Base-by-base conservation (phyloP, 1,140 invertebrate species). In the Pogonomyrmex barbatus region DNA sequence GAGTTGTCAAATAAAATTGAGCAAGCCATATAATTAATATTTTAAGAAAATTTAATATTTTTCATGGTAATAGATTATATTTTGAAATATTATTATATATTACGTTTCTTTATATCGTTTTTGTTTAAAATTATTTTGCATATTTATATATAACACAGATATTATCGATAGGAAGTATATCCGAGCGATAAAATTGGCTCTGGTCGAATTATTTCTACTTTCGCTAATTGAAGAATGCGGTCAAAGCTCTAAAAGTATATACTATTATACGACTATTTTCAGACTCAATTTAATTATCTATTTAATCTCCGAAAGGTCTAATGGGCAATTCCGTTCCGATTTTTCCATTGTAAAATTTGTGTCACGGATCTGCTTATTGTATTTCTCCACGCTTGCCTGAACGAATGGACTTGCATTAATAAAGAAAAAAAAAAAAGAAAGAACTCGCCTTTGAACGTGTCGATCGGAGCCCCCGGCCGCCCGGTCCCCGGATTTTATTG, bases 401-500 rank as follows among this genome's bases (percentile, higher is more conserved):
- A 17, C 39, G 30, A 63, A 36, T 50, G 8, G 42, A 65, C 62
- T 50, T 6, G 52, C 24, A 52, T 24, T 50, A 68, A 54, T 54
- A 58, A 75, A 76, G 30, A 50, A 24, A 63, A 50, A 10, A 2
- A 1, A n/a, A 30, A 30, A 8, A 58, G n/a, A 30, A 8, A 58
- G n/a, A 30, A 33, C 2, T 39, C 47, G 33, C 45, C 60, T 24
- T 9, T 42, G 54, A 52, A 39, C 45, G 10, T 62, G 70, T 42
- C 70, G 87, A 77, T 81, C 39, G 45, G 63, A 50, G n/a, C 10
- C 52, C 14, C 12, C 30, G 54, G 14, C 33, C 62, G 87, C 60
- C 86, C n/a, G n/a, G n/a, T n/a, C n/a, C 45, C 30, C 75, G 58
- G 14, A 58, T 36, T 89, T 90, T 87, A 81, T 76, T 81, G 67